Evolutionary conservation across 35 echinoderm and acorn worm genomes (phyloP).

Genomic region (Anneissia japonica): DNA sequence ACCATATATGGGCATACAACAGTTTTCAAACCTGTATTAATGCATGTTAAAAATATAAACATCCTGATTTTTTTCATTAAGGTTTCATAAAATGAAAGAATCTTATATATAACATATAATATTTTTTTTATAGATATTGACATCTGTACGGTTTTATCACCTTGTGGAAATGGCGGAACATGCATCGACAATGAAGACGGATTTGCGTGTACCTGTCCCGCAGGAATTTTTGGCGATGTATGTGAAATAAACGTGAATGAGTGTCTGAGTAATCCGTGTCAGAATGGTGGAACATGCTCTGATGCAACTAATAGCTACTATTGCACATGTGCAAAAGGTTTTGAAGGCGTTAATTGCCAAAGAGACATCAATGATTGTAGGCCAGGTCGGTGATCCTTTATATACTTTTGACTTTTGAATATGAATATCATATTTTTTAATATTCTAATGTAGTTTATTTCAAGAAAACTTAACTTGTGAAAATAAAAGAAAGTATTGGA

Average conservation of each 20-base stretch:
- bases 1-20: too few species aligned
- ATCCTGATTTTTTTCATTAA: too few species aligned
- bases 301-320: constrained; percentile 9
- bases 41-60: too few species aligned
- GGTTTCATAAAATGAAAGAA: too few species aligned
- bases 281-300: constrained; percentile 49
- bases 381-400: too few species aligned
- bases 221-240: constrained; percentile 43
- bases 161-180: constrained; percentile 17
- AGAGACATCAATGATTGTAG: background rate
- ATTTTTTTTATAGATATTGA: constrained; percentile 3
- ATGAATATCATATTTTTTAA: too few species aligned
- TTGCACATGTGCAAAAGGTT: background rate
- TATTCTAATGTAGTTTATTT: too few species aligned
- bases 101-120: too few species aligned
- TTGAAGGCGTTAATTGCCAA: background rate
- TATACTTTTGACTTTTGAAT: too few species aligned
- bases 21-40: too few species aligned
- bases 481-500: too few species aligned
- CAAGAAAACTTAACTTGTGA: too few species aligned
- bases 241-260: constrained; percentile 61
- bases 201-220: constrained; percentile 31
- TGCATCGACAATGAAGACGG: constrained; percentile 27
- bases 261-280: constrained; percentile 47
- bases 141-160: background rate